Evolutionary conservation across 2,888 invertebrate species (phyloP), one percentile per base, ranked within the genome.

Genomic region (Eupithecia tripunctaria): DNA sequence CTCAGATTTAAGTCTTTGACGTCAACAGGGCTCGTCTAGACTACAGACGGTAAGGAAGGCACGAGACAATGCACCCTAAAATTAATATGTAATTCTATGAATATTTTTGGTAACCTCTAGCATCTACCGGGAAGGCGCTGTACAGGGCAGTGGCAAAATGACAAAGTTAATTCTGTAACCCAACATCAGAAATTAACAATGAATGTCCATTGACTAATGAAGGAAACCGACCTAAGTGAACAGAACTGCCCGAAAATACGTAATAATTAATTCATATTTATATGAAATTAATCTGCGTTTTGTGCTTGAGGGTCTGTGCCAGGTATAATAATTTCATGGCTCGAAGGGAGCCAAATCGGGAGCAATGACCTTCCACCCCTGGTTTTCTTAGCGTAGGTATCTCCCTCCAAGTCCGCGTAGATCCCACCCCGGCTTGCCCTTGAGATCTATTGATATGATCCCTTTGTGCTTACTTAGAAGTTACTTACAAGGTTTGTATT

Each of bases 341-440:
- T 83, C 79, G 83, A 84, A 87, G 87, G 87, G 86, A 83, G 84
- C 83, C 85, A 79, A 86, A 85, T 77, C 80, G 82, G 80, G 91
- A 84, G 85, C 91, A 87, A 85, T 85, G 89, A 90, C 90, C 92
- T 88, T 85, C 83, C 91, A 89, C 92, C 93, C 93, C 86, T 88
- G 85, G 86, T 82, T 87, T 87, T 89, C 89, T 90, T 87, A 84
- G 83, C 85, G 82, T 85, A 60, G 60, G 25, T 56, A 83, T 82
- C 84, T 82, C 84, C 83, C 84, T 82, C 84, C 83, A 80, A 85
- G 82, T 83, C 82, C 86, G 83, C 78, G 79, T 75, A 77, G 70
- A 79, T 78, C 77, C 80, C 83, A 78, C 85, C 84, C 85, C 78
- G 80, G 81, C 80, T 82, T 83, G 81, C 81, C 81, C 84, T 84